Evolutionary conservation across 2,797 vertebrate species (phyloP).

Genomic region (Rhinophrynus dorsalis): DNA sequence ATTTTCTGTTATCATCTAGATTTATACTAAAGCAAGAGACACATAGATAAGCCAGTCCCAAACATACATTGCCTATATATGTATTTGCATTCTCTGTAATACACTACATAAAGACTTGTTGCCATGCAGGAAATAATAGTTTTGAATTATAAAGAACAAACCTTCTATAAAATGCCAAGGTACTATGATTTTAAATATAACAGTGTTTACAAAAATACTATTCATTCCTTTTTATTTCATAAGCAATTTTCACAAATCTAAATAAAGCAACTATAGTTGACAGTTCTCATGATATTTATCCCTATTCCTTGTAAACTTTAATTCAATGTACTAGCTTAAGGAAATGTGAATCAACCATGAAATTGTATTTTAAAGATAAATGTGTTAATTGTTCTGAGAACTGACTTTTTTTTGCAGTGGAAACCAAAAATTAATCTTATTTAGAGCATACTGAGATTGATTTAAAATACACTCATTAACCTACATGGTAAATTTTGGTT

Average conservation of each 20-base stretch:
- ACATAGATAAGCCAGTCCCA: too few relatives aligned
- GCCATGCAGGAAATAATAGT: too few relatives aligned
- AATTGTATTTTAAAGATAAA: slow-evolving; percentile 46
- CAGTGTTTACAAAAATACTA: too few relatives aligned
- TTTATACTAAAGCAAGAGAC: too few relatives aligned
- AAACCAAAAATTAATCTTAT: slow-evolving; percentile 13
- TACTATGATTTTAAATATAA: too few relatives aligned
- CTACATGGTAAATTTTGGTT: slow-evolving; percentile 19
- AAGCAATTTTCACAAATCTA: not conserved
- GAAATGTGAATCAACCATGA: slow-evolving; percentile 38
- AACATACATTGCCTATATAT: too few relatives aligned
- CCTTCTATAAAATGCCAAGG: too few relatives aligned
- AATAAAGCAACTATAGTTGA: not conserved
- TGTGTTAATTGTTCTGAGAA: slow-evolving; percentile 27
- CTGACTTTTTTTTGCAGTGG: slow-evolving; percentile 6
- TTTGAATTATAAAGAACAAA: too few relatives aligned
- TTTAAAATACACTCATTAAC: slow-evolving; percentile 23
- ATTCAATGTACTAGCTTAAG: slow-evolving; percentile 37
- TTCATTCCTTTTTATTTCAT: not conserved
- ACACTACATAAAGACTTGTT: too few relatives aligned
- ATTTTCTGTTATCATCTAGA: too few relatives aligned
- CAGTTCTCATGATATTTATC: slow-evolving; percentile 34
- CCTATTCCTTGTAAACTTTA: slow-evolving; percentile 25
- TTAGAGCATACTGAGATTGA: slow-evolving; percentile 18
- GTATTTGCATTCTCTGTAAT: too few relatives aligned